These are phyloP conservation scores for Epizoanthus stellaris DNA, from an alignment of 92 coral and sea anemone genomes.

Conservation along the genomic window DNA sequence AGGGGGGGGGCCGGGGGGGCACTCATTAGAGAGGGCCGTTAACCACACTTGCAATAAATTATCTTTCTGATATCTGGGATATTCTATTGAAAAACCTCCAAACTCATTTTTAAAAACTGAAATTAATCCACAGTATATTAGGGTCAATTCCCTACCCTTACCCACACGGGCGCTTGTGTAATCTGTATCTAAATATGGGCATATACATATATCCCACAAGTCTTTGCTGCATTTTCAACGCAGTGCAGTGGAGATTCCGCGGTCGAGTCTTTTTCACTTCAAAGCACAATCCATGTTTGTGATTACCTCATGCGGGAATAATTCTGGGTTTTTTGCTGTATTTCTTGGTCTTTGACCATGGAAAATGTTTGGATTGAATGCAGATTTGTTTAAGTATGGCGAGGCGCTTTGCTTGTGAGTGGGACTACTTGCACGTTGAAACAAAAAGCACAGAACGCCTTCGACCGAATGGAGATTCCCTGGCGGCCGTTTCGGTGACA, in stretches of 20 bases:
- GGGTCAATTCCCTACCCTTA: not conserved
- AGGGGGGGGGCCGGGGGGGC: too few species aligned
- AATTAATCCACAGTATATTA: too few species aligned
- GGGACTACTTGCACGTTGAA: not conserved
- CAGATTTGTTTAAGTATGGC: not conserved
- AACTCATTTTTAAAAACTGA: too few species aligned
- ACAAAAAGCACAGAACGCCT: not conserved
- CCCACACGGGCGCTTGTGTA: not conserved
- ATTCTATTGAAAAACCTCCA: too few species aligned
- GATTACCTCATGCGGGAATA: conserved; percentile 6
- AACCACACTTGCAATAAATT: too few species aligned
- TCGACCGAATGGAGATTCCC: conserved; percentile 44
- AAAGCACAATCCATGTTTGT: not conserved
- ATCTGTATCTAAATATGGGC: conserved; percentile 34
- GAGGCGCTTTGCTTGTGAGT: not conserved
- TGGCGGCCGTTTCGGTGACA: conserved; percentile 5
- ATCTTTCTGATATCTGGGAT: too few species aligned
- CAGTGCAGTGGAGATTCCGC: conserved; percentile 53
- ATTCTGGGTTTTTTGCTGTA: not conserved
- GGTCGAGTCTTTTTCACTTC: not conserved
- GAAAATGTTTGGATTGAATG: not conserved
- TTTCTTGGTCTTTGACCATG: not conserved
- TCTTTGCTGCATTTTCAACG: conserved; percentile 2
- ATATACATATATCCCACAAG: conserved; percentile 11
- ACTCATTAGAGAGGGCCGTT: too few species aligned